A percentile compares a stretch with the other conserved stretches of the same genome.
phyloP scores from a whole-genome alignment of 1,140 invertebrate species.

The Drosophila suzukii region DNA sequence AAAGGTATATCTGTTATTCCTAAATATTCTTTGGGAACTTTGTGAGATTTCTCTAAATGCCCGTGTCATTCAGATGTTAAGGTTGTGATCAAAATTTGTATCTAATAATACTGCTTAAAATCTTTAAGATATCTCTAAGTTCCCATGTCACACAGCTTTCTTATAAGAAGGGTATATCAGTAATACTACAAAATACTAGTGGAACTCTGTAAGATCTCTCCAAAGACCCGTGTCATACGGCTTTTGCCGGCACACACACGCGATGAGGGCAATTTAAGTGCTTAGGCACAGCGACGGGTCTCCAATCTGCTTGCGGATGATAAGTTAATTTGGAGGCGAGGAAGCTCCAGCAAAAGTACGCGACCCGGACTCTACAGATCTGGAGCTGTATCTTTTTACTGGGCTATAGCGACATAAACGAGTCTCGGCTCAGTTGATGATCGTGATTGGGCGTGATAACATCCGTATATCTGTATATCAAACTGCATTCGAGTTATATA shows the following conservation, averaged over 20 bases:
- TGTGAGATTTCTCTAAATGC: too few species aligned
- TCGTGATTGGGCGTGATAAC: conserved; percentile 74
- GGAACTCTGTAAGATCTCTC: neutral
- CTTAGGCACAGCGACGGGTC: conserved; percentile 49
- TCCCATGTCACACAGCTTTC: neutral
- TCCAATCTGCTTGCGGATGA: conserved; percentile 36
- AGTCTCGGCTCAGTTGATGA: conserved; percentile 61
- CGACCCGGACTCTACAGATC: conserved; percentile 11
- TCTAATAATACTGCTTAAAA: too few species aligned
- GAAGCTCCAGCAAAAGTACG: conserved; percentile 5
- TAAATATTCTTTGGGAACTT: too few species aligned
- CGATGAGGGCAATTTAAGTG: conserved; percentile 52
- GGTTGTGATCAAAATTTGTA: too few species aligned
- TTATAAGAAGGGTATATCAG: neutral
- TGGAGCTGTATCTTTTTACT: conserved; percentile 1
- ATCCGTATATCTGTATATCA: conserved; percentile 16
- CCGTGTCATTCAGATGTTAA: too few species aligned
- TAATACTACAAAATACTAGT: neutral
- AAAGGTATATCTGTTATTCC: too few species aligned
- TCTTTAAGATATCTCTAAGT: neutral
- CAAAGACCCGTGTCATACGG: conserved; percentile 7
- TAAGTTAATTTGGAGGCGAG: conserved; percentile 46
- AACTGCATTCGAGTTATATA: neutral
- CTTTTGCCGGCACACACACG: conserved; percentile 10
- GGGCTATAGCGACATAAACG: conserved; percentile 8